Base-by-base conservation (phyloP, 2,888 invertebrate genomes). In the Eilema sororculum region DNA sequence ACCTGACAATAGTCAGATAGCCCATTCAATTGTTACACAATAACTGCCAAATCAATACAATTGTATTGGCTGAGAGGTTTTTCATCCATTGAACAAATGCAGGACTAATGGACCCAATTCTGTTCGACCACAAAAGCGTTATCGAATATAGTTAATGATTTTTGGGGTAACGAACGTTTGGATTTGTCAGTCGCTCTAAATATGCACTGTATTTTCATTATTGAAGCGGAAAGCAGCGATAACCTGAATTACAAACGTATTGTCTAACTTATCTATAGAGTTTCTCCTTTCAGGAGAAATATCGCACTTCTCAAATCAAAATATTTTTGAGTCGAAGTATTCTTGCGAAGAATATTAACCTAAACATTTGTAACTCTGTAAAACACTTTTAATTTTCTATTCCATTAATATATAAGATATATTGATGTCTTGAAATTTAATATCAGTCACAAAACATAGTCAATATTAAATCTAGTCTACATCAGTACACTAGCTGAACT, bases 21-120 rank as follows among this genome's bases (percentile, higher is more conserved):
- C 28, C 46, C 65, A 69, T 65, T 69, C 69, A 69, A 69, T 65
- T 69, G 64, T 46, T 24, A 64, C 64, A 81, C 77, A 81, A 82
- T 76, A 79, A 81, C 78, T 76, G 74, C 66, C 73, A 79, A 77
- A 80, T 79, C 80, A 78, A 81, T 80, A 78, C 80, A 81, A 70
- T 78, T 72, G 75, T 73, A 76, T 68, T 71, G 61, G 68, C 56
- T 60, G 24, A 74, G 69, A 75, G 79, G 79, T 69, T 78, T 78
- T 78, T 75, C 69, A 56, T 65, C 79, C 74, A 73, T 79, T 81
- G 76, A 76, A 79, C 78, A 74, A 81, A 78, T 74, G 74, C 67
- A 57, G 58, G 74, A 73, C 76, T 81, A 78, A 79, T 79, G 76
- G 73, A 37, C n/a, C 70, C 76, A 72, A 79, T 78, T 78, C 68